Evolutionary conservation across 2,888 invertebrate species (phyloP).

Genomic region (Oxytorus armatus): DNA sequence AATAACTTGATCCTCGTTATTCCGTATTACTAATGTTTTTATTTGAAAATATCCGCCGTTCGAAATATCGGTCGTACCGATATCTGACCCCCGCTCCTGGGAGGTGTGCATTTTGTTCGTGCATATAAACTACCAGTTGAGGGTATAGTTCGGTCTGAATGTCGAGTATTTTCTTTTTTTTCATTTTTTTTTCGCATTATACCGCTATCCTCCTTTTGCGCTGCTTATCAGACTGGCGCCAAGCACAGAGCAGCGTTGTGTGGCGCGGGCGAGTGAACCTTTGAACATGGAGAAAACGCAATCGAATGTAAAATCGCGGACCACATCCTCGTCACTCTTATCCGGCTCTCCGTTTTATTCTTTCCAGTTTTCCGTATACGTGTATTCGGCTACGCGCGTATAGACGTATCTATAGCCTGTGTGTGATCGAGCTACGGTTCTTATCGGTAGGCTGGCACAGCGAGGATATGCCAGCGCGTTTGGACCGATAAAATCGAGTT

Average conservation of each 20-base stretch:
- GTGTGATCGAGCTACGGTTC: slow-evolving; percentile 53
- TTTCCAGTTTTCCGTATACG: slow-evolving; percentile 43
- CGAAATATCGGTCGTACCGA: too few relatives aligned
- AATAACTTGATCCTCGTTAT: too few relatives aligned
- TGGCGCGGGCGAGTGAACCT: slow-evolving; percentile 44
- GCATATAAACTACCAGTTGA: background rate
- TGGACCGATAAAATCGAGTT: slow-evolving; percentile 69
- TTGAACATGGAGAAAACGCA: slow-evolving; percentile 49
- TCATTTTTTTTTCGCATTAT: slow-evolving; percentile 26
- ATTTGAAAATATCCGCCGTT: too few relatives aligned
- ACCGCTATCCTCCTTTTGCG: slow-evolving; percentile 43
- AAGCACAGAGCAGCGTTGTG: slow-evolving; percentile 36
- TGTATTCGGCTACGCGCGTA: background rate
- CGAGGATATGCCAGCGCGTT: slow-evolving; percentile 58
- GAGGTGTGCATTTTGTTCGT: background rate
- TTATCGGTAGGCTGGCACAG: slow-evolving; percentile 58
- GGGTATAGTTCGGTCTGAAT: slow-evolving; percentile 48
- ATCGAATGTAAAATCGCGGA: slow-evolving; percentile 64
- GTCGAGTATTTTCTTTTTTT: slow-evolving; percentile 34
- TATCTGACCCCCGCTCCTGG: too few relatives aligned
- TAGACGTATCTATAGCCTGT: slow-evolving; percentile 17
- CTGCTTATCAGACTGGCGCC: slow-evolving; percentile 62
- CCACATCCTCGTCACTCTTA: slow-evolving; percentile 62
- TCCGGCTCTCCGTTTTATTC: slow-evolving; percentile 58
- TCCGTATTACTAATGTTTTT: too few relatives aligned